Evolutionary conservation across 2,797 vertebrate genomes (phyloP).

Genomic region (Ataeniobius toweri): DNA sequence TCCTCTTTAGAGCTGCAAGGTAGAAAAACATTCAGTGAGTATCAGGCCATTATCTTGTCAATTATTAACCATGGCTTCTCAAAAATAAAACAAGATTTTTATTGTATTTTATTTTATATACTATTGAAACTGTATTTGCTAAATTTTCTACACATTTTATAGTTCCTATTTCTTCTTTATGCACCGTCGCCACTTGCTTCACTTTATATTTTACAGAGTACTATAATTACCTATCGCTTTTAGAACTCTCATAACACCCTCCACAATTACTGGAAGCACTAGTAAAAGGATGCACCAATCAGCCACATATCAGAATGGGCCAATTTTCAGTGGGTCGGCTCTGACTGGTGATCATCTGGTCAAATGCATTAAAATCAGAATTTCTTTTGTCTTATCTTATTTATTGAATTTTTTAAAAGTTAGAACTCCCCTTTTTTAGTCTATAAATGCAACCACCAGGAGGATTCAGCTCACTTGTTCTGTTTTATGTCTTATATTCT

Average conservation of each 20-base stretch:
- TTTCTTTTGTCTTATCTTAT: no score
- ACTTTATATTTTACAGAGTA: neutral
- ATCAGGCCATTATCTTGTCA: neutral
- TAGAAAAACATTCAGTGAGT: neutral
- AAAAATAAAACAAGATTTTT: neutral
- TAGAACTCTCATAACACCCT: no score
- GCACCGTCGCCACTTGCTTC: neutral
- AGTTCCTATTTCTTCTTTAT: neutral
- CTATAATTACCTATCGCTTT: neutral
- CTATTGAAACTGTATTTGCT: neutral
- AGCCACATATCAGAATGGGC: no score
- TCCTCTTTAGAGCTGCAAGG: slow-evolving; percentile 16
- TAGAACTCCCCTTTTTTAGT: neutral
- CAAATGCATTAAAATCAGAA: no score
- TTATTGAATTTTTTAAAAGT: no score
- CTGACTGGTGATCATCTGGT: no score
- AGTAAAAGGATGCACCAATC: no score
- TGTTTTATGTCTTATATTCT: no score
- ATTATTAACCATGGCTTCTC: neutral
- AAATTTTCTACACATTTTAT: neutral
- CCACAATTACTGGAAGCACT: no score
- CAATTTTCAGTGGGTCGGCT: no score
- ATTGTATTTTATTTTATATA: neutral
- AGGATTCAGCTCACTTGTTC: neutral
- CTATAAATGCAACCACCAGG: neutral